Conservation (phyloP, 2,113 vertebrate species). For the Daubentonia madagascariensis region DNA sequence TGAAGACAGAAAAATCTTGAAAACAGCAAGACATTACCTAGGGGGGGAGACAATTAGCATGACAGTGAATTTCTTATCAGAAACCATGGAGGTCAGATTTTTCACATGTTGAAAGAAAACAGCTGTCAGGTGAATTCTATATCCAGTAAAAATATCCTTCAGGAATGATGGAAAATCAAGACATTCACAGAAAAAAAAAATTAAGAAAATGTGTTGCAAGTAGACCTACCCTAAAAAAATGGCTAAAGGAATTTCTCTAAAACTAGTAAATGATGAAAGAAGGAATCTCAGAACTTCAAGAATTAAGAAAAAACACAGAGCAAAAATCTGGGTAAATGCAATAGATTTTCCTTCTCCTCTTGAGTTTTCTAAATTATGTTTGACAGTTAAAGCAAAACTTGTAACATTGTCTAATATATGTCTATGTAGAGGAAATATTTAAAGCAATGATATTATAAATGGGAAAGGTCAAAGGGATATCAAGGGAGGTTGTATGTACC, state of each 20-base stretch:
- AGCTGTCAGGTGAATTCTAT: neutral
- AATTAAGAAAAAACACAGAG: no score
- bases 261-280: no score
- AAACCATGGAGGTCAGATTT: neutral
- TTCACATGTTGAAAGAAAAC: neutral
- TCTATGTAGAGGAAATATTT: no score
- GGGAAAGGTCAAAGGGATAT: no score
- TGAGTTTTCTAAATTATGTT: neutral
- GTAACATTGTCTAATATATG: neutral
- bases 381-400: neutral
- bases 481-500: no score
- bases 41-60: neutral
- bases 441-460: no score
- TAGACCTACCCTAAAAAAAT: neutral
- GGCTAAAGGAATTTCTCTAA: neutral
- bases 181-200: neutral
- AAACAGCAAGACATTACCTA: neutral
- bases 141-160: neutral
- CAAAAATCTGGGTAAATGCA: no score
- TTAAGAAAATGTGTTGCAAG: neutral
- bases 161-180: neutral
- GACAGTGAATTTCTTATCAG: neutral
- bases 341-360: neutral
- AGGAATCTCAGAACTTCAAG: no score
- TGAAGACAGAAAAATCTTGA: neutral